Percentiles rank a stretch among this genome's conserved stretches.
Evolutionary conservation across 2,888 invertebrate species (phyloP).

Genomic region (Watsonalla binaria): DNA sequence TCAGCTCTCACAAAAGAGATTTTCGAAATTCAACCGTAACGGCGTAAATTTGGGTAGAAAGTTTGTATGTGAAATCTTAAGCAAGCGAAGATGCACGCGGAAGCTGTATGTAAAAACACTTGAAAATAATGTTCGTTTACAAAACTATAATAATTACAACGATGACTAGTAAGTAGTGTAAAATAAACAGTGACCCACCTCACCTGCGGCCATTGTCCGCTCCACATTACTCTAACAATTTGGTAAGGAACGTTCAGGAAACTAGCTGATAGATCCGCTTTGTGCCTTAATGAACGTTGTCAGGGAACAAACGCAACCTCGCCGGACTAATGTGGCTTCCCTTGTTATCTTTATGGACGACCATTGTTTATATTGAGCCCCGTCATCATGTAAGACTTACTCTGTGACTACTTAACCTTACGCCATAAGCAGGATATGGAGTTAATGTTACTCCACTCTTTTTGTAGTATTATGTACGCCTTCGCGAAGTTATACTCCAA

Average conservation of each 20-base stretch:
- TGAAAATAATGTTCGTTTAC: too few relatives aligned
- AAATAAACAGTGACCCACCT: conserved; percentile 27
- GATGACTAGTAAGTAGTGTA: conserved; percentile 10
- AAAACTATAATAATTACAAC: neutral
- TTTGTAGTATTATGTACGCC: neutral
- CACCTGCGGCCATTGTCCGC: conserved; percentile 40
- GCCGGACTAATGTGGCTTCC: conserved; percentile 60
- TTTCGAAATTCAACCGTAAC: too few relatives aligned
- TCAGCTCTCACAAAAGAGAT: too few relatives aligned
- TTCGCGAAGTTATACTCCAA: neutral
- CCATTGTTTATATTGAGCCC: conserved; percentile 55
- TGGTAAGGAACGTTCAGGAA: conserved; percentile 59
- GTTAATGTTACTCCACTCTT: neutral
- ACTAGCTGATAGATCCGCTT: conserved; percentile 67
- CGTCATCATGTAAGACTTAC: conserved; percentile 43
- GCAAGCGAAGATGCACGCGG: too few relatives aligned
- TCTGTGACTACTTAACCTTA: conserved; percentile 13
- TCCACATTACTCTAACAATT: conserved; percentile 58
- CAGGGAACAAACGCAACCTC: conserved; percentile 59
- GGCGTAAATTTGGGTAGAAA: too few relatives aligned
- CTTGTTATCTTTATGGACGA: conserved; percentile 57
- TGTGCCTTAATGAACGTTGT: conserved; percentile 70
- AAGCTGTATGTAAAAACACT: too few relatives aligned
- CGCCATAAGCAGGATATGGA: neutral
- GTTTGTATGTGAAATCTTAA: too few relatives aligned